Percentiles rank a stretch among this genome's conserved stretches.
phyloP scores from a whole-genome alignment of 1,140 invertebrate species.

The Leucophenga varia region DNA sequence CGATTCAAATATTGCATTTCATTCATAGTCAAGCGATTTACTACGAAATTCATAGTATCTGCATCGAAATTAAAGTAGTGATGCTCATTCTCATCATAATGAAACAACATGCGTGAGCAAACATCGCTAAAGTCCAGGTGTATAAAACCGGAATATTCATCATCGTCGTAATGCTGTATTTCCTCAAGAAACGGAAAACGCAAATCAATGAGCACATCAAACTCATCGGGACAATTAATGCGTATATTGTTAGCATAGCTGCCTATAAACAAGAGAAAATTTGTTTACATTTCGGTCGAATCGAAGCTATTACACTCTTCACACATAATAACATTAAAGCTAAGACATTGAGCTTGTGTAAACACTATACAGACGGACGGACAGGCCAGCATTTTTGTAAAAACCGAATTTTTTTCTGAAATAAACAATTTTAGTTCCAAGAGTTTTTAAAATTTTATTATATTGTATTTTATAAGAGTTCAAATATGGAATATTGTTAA shows the following conservation, averaged over 20 bases:
- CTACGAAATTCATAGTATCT: not conserved
- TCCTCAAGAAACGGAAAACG: slow-evolving; percentile 13
- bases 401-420: too few species aligned
- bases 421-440: too few species aligned
- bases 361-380: too few species aligned
- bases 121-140: slow-evolving; percentile 23
- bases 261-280: slow-evolving; percentile 18
- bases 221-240: slow-evolving; percentile 16
- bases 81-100: not conserved
- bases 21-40: slow-evolving; percentile 12
- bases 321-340: too few species aligned
- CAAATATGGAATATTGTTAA: too few species aligned
- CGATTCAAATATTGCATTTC: slow-evolving; percentile 10
- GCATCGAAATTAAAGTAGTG: not conserved
- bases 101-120: too few species aligned
- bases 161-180: slow-evolving; percentile 14
- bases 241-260: slow-evolving; percentile 21
- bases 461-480: too few species aligned
- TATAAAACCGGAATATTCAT: slow-evolving; percentile 22
- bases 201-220: slow-evolving; percentile 29
- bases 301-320: not conserved
- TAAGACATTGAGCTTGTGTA: too few species aligned
- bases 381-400: too few species aligned
- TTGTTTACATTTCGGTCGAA: not conserved
- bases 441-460: too few species aligned